Conservation (phyloP, 2,797 vertebrate species). For the Merluccius polli region DNA sequence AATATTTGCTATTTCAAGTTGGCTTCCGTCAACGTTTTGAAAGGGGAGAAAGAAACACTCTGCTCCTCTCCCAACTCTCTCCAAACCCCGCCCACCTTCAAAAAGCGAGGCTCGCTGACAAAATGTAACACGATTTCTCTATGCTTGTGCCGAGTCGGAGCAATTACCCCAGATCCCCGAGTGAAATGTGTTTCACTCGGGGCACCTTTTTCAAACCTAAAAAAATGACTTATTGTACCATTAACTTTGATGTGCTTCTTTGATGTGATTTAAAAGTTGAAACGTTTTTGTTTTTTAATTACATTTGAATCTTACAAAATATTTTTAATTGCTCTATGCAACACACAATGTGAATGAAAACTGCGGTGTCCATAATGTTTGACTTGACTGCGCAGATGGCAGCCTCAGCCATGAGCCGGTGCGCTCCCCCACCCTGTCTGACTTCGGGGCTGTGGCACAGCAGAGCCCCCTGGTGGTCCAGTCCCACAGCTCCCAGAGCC, state of each 20-base stretch:
- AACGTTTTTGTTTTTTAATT: not conserved
- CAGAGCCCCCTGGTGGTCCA: conserved; percentile 78
- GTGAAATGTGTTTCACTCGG: not conserved
- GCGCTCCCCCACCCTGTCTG: conserved; percentile 71
- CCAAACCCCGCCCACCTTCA: not conserved
- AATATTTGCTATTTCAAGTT: not conserved
- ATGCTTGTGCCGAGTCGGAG: not conserved
- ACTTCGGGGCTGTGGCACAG: conserved; percentile 73
- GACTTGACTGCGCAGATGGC: conserved; percentile 71
- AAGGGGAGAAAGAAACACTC: not conserved
- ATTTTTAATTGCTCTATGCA: not conserved
- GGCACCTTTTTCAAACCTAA: not conserved
- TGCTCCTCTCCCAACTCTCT: not conserved
- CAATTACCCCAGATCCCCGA: not conserved
- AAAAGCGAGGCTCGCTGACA: not conserved
- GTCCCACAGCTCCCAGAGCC: conserved; percentile 66
- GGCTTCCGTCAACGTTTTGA: not conserved
- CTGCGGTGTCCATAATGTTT: not conserved
- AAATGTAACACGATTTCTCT: not conserved
- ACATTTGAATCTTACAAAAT: not conserved
- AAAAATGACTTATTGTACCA: not conserved
- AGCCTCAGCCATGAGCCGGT: conserved; percentile 76
- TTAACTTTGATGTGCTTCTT: not conserved
- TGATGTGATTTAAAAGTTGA: too few relatives aligned
- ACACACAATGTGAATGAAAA: not conserved